Percentiles rank a stretch among this genome's conserved stretches.
Evolutionary conservation across 2,797 vertebrate genomes (phyloP).

Genomic region (Chromis chromis): DNA sequence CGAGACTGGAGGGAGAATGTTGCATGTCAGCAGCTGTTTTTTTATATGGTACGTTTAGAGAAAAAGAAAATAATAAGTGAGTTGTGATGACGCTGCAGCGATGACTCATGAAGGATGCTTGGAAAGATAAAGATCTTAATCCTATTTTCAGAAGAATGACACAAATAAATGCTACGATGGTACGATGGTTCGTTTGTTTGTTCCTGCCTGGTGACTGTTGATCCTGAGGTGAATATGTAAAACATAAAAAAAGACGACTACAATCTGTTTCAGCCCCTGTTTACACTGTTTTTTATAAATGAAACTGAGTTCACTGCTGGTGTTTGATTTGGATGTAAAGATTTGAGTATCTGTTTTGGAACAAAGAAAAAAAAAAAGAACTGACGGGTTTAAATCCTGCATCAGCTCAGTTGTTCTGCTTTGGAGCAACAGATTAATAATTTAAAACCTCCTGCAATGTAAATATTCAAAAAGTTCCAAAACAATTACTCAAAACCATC

Average conservation of each 20-base stretch:
- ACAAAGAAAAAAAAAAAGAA: neutral
- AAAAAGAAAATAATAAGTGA: constrained; percentile 34
- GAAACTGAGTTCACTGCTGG: constrained; percentile 3
- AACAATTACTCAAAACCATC: constrained; percentile 31
- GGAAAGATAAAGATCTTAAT: constrained; percentile 47
- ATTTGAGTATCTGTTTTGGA: constrained; percentile 47
- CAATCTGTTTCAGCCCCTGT: constrained; percentile 48
- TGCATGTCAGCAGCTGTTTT: constrained; percentile 69
- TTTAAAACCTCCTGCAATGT: constrained; percentile 8
- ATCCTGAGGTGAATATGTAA: constrained; percentile 48
- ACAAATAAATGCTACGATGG: constrained; percentile 38
- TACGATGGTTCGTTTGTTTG: constrained; percentile 27
- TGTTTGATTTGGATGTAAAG: constrained; percentile 4
- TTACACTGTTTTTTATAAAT: constrained; percentile 43
- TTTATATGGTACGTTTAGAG: constrained; percentile 55
- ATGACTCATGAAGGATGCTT: constrained; percentile 59
- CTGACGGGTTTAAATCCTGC: constrained; percentile 20
- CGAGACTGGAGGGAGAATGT: constrained; percentile 57
- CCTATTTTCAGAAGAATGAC: constrained; percentile 64
- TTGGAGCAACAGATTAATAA: neutral
- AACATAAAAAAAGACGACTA: constrained; percentile 16
- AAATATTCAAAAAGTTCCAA: constrained; percentile 38
- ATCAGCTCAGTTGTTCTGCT: too few species aligned
- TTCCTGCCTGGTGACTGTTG: too few species aligned
- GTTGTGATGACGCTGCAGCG: constrained; percentile 41